Base-by-base conservation (phyloP, 2,888 invertebrate genomes). In the Drosophila fungiperda region DNA sequence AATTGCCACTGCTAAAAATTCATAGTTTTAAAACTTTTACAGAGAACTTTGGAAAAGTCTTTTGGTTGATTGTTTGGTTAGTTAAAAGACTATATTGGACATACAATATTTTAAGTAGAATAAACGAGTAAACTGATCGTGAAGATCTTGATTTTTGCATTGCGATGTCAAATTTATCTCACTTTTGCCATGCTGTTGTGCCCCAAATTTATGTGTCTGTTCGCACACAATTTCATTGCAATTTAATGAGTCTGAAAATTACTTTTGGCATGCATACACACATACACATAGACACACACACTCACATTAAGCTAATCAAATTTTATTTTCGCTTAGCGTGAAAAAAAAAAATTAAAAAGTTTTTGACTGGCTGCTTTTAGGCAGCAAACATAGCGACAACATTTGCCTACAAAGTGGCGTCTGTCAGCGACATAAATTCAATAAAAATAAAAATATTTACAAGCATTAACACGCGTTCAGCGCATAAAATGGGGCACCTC, bases 381-480 rank as follows among this genome's bases (percentile, higher is more conserved):
- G 74, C 54, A 23, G n/a, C 66, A 55, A 55, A 60, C 53, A 62
- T 61, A 50, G 59, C 58, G 59, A 58, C 55, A 57, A 62, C 55
- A 75, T 80, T 73, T 80, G 68, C 65, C 48, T 67, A 80, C 68
- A 80, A 65, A 80, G 68, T 73, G 74, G 59, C 74, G 72, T 35
- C 72, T 72, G 76, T 76, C 73, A 68, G 63, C 71, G 48, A 64
- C 72, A 69, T 73, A 86, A 90, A 90, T 89, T 91, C 90, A 92
- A 91, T 90, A 91, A 89, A 91, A 91, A 91, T 90, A 90, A 89
- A 91, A 91, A 90, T 91, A 91, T 91, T 90, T 90, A 89, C 90
- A 88, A 78, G 80, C 88, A 88, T 88, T 90, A 91, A 90, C 89
- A 90, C 83, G 90, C 90, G 81, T 78, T 84, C 65, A 62, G 75